Evolutionary conservation across 2,888 invertebrate species (phyloP).

Genomic region (Emmelina monodactyla): DNA sequence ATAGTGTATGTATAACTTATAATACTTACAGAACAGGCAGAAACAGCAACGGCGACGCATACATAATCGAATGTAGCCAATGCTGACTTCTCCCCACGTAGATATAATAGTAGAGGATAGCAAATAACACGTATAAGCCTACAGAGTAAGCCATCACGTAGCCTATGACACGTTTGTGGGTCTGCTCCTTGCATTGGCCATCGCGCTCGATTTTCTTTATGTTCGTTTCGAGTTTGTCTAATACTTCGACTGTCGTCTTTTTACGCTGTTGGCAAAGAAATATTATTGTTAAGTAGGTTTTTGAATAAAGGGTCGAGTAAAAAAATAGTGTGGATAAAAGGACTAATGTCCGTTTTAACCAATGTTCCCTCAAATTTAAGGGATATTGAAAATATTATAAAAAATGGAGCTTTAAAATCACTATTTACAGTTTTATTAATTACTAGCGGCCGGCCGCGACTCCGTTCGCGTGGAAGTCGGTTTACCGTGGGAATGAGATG

Average conservation of each 20-base stretch:
- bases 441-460: no score
- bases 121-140: constrained; percentile 74
- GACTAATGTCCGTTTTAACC: no score
- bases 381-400: no score
- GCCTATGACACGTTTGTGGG: constrained; percentile 82
- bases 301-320: no score
- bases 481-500: no score
- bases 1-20: no score
- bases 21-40: constrained; percentile 84
- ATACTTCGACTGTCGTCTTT: constrained; percentile 50
- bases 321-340: no score
- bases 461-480: no score
- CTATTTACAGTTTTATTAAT: no score
- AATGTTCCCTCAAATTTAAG: no score
- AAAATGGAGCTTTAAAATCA: no score
- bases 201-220: constrained; percentile 84
- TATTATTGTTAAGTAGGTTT: no score
- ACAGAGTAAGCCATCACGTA: constrained; percentile 76
- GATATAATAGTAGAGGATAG: constrained; percentile 80
- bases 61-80: constrained; percentile 75
- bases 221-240: constrained; percentile 80
- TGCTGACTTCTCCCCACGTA: constrained; percentile 78
- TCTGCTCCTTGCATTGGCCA: constrained; percentile 79
- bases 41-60: constrained; percentile 79
- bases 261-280: constrained; percentile 38